Percentiles rank a stretch among this genome's conserved stretches.
Conservation (phyloP, 2,797 vertebrate genomes). For the Oreortyx pictus region DNA sequence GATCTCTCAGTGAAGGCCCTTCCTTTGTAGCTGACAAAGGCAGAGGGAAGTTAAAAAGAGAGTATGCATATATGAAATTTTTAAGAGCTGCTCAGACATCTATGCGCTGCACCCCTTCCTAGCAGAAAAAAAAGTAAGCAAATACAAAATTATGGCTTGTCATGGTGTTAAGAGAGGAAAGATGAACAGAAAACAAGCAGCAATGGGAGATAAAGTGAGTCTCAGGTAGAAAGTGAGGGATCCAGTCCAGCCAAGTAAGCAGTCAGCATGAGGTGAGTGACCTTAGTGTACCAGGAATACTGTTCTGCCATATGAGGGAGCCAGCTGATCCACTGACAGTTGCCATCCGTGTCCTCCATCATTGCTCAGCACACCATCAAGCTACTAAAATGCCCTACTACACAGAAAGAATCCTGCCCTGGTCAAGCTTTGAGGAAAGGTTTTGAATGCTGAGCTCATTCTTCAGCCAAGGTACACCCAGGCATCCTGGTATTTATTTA, state of each 20-base stretch:
- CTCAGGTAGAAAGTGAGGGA: not conserved
- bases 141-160: not conserved
- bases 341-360: not conserved
- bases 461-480: not conserved
- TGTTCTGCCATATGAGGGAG: not conserved
- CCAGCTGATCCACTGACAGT: not conserved
- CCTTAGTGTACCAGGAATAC: not conserved
- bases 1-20: not conserved
- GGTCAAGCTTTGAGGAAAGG: not conserved
- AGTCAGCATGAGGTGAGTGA: not conserved
- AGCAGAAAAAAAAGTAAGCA: not conserved
- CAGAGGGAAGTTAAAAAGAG: accelerated
- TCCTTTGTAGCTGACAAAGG: not conserved
- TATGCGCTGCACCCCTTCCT: not conserved
- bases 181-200: not conserved
- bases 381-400: not conserved
- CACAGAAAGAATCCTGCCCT: not conserved
- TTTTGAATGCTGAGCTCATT: not conserved
- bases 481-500: not conserved
- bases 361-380: not conserved
- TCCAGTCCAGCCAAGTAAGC: not conserved
- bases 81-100: not conserved
- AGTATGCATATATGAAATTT: not conserved
- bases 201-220: not conserved
- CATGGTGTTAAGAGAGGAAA: not conserved